phyloP scores from a whole-genome alignment of 2,797 vertebrate species.

The Rhincodon typus region DNA sequence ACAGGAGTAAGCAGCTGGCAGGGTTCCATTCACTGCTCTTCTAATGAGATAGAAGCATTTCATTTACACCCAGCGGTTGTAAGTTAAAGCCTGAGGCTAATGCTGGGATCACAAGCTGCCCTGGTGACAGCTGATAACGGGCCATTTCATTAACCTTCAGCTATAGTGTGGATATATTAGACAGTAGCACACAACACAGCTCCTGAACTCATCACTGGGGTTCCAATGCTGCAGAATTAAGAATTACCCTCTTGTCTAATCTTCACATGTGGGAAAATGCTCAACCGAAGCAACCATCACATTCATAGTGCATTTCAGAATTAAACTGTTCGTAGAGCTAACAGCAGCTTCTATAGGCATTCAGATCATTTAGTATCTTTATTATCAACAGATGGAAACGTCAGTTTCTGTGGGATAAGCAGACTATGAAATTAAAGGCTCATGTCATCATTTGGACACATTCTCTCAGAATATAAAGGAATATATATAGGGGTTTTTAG shows the following conservation, averaged over 20 bases:
- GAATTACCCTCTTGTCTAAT: background rate
- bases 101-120: background rate
- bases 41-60: background rate
- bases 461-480: too few relatives aligned
- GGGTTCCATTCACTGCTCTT: background rate
- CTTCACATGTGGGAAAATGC: background rate
- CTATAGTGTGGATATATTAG: background rate
- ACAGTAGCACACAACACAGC: background rate
- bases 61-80: background rate
- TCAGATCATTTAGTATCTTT: too few relatives aligned
- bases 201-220: background rate
- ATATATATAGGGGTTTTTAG: too few relatives aligned
- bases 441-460: too few relatives aligned
- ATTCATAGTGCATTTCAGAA: background rate
- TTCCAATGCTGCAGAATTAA: background rate
- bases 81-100: background rate
- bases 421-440: too few relatives aligned
- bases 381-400: too few relatives aligned
- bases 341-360: too few relatives aligned
- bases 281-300: background rate
- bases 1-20: background rate
- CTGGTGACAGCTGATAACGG: background rate
- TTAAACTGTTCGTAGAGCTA: background rate
- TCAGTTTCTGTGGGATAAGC: too few relatives aligned
- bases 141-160: background rate